phyloP scores from a whole-genome alignment of 1,140 invertebrate species.

The Brachionus asplanchnoidis region DNA sequence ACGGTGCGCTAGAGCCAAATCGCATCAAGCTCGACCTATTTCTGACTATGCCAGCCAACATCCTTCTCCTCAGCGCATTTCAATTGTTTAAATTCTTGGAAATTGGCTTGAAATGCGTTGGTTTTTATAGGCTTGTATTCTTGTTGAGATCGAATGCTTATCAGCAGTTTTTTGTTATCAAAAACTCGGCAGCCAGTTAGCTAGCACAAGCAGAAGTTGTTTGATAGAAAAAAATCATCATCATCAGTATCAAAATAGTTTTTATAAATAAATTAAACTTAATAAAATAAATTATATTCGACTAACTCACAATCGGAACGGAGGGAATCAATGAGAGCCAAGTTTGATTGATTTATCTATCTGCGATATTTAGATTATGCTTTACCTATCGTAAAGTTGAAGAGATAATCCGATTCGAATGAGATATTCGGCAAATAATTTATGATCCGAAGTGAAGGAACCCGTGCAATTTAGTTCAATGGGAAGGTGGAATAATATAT shows the following conservation, averaged over 20 bases:
- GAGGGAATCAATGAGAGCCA: not conserved
- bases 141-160: not conserved
- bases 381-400: not conserved
- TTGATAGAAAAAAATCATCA: not conserved
- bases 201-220: not conserved
- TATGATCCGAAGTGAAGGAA: not conserved
- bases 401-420: not conserved
- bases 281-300: constrained; percentile 6
- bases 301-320: not conserved
- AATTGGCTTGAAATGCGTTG: not conserved
- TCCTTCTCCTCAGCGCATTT: not conserved
- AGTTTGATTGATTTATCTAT: not conserved
- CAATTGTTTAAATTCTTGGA: not conserved
- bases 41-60: not conserved
- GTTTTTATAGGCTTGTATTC: not conserved
- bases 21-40: not conserved
- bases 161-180: constrained; percentile 1
- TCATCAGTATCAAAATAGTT: not conserved
- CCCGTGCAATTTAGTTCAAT: not conserved
- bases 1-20: not conserved
- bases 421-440: not conserved
- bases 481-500: not conserved
- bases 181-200: not conserved
- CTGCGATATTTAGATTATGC: not conserved
- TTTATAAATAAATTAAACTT: constrained; percentile 7